phyloP scores from a whole-genome alignment of 1,140 invertebrate genomes.

The Danaus plexippus region DNA sequence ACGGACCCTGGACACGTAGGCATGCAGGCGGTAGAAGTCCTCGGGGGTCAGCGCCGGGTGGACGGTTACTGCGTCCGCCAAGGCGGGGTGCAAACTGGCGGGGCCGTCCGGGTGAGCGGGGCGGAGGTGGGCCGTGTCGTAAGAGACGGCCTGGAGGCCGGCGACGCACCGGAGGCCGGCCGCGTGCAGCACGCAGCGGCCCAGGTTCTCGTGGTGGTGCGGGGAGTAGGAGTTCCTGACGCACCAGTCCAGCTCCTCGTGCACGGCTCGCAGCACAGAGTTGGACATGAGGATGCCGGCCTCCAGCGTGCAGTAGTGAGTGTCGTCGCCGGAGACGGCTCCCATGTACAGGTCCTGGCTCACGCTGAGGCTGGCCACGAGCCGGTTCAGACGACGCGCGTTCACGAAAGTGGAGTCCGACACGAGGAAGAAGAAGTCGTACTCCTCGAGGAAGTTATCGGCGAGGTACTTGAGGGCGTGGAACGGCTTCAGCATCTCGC shows the following conservation, averaged over 20 bases:
- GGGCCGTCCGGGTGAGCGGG: conserved; percentile 4
- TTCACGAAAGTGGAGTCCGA: conserved; percentile 80
- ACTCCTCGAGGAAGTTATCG: conserved; percentile 90
- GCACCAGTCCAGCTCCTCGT: conserved; percentile 86
- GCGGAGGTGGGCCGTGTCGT: neutral
- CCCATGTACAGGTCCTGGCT: conserved; percentile 67
- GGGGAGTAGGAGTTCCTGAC: conserved; percentile 85
- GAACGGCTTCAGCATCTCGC: conserved; percentile 82
- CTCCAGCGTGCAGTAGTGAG: conserved; percentile 83
- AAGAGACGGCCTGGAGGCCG: conserved; percentile 24
- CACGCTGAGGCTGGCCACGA: conserved; percentile 73
- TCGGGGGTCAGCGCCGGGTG: conserved; percentile 74
- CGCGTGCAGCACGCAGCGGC: conserved; percentile 78
- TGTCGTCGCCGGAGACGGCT: conserved; percentile 87
- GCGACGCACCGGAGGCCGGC: conserved; percentile 35
- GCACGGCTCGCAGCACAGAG: conserved; percentile 72
- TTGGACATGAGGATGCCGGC: conserved; percentile 84
- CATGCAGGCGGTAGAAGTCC: conserved; percentile 78
- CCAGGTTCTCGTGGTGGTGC: conserved; percentile 86
- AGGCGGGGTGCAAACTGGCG: conserved; percentile 12
- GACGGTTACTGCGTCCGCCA: conserved; percentile 72
- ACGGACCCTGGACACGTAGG: conserved; percentile 75
- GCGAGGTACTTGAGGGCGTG: conserved; percentile 91
- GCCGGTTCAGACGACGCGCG: conserved; percentile 74
- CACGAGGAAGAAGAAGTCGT: conserved; percentile 91